phyloP scores from a whole-genome alignment of 2,888 invertebrate genomes.

The Dasypolia templi region DNA sequence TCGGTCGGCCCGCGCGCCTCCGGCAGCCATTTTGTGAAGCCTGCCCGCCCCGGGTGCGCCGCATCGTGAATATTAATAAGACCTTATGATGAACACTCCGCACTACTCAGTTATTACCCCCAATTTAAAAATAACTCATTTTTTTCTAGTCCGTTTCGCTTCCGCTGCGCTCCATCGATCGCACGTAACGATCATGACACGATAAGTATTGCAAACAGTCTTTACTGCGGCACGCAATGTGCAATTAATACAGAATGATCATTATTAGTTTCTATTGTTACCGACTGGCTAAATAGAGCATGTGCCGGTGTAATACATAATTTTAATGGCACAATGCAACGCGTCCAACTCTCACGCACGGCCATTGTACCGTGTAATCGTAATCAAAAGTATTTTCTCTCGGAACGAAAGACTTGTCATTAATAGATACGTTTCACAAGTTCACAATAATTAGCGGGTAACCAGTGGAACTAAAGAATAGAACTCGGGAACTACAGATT shows the following conservation, averaged over 20 bases:
- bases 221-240: constrained; percentile 79
- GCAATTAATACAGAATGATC: constrained; percentile 85
- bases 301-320: constrained; percentile 84
- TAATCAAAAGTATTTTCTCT: constrained; percentile 86
- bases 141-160: constrained; percentile 72
- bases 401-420: constrained; percentile 77
- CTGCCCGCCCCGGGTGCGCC: constrained; percentile 82
- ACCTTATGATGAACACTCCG: constrained; percentile 77
- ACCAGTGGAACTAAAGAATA: constrained; percentile 61
- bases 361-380: constrained; percentile 84
- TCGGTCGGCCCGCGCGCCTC: constrained; percentile 81
- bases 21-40: constrained; percentile 89
- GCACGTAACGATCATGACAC: constrained; percentile 81
- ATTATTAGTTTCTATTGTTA: constrained; percentile 88
- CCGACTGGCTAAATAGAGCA: constrained; percentile 86
- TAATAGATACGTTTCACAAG: constrained; percentile 81
- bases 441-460: constrained; percentile 79
- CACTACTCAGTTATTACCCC: constrained; percentile 71
- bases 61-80: constrained; percentile 86
- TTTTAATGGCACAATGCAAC: constrained; percentile 83
- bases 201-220: constrained; percentile 79
- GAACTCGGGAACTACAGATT: constrained; percentile 55
- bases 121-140: constrained; percentile 72
- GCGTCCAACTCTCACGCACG: constrained; percentile 85
- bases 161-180: constrained; percentile 78